Percentiles rank a stretch among this genome's conserved stretches.
phyloP scores from a whole-genome alignment of 2,888 invertebrate genomes.

The Liopterus haemorrhoidalis region DNA sequence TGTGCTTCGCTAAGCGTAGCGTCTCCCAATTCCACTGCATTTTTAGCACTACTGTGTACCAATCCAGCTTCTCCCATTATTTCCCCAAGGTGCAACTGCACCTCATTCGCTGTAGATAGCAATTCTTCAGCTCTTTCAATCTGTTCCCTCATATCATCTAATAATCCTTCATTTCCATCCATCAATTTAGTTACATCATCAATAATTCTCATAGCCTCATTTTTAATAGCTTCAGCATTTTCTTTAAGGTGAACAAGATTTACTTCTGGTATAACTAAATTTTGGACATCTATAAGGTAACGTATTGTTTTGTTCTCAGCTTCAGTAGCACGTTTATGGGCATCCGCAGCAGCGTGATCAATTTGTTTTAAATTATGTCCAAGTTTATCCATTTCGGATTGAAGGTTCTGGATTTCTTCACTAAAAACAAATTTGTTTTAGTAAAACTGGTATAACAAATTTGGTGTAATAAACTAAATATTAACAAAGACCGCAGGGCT shows the following conservation, averaged over 20 bases:
- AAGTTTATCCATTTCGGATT: conserved; percentile 60
- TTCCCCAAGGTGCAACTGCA: conserved; percentile 74
- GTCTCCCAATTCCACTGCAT: conserved; percentile 81
- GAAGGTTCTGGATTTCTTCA: conserved; percentile 61
- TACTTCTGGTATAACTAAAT: conserved; percentile 70
- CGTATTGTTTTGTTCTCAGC: conserved; percentile 79
- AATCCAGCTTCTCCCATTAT: conserved; percentile 73
- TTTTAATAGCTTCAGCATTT: conserved; percentile 62
- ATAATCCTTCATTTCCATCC: conserved; percentile 52
- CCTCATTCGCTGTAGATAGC: conserved; percentile 56
- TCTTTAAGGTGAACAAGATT: conserved; percentile 64
- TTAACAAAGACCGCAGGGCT: too few species aligned
- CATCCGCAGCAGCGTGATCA: conserved; percentile 64
- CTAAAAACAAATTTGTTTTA: conserved; percentile 45
- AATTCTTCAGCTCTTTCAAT: conserved; percentile 60
- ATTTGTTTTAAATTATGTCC: conserved; percentile 66
- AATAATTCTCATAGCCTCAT: conserved; percentile 59
- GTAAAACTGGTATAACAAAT: conserved; percentile 27
- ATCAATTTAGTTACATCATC: conserved; percentile 50
- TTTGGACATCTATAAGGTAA: conserved; percentile 72
- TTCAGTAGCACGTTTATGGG: conserved; percentile 65
- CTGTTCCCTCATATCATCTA: conserved; percentile 61
- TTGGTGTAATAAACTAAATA: conserved; percentile 5
- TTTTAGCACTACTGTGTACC: conserved; percentile 67
- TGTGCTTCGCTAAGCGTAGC: conserved; percentile 73